Evolutionary conservation across 1,140 invertebrate species (phyloP).

Genomic region (Sycophila sp.): DNA sequence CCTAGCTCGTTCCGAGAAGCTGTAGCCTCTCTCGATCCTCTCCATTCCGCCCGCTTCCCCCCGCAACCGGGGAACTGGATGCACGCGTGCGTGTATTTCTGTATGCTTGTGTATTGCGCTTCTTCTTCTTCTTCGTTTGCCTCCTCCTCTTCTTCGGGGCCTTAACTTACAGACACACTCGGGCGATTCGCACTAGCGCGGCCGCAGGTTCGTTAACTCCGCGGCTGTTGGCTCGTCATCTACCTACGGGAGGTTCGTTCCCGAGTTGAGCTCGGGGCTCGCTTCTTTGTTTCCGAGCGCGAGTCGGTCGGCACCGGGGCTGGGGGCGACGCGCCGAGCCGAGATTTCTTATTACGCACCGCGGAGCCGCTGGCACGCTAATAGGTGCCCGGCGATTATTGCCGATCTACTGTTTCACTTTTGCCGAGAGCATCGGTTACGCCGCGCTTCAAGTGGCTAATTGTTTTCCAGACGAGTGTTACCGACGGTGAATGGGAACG

Average conservation of each 20-base stretch:
- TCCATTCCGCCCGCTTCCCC: background rate
- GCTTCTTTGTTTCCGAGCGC: background rate
- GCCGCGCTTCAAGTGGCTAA: too few species aligned
- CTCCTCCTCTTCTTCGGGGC: background rate
- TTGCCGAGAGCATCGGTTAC: too few species aligned
- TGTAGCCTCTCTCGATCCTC: background rate
- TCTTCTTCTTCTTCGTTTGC: slow-evolving; percentile 3
- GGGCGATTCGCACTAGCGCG: background rate
- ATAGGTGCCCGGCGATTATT: too few species aligned
- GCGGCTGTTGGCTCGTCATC: background rate
- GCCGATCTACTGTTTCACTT: too few species aligned
- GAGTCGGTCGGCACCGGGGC: background rate
- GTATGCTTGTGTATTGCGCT: background rate
- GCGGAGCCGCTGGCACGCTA: too few species aligned
- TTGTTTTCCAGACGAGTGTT: too few species aligned
- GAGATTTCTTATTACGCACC: too few species aligned
- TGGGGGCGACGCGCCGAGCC: too few species aligned
- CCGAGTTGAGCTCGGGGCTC: background rate
- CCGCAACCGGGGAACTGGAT: background rate
- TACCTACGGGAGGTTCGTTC: background rate
- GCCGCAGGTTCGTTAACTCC: slow-evolving; percentile 3
- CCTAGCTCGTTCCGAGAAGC: background rate
- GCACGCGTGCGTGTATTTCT: too few species aligned
- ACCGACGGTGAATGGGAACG: too few species aligned
- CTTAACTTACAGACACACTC: too few species aligned